These are phyloP conservation scores for Gorsachius goisagi DNA, from an alignment of 2,113 vertebrate species.

Conservation along the genomic window DNA sequence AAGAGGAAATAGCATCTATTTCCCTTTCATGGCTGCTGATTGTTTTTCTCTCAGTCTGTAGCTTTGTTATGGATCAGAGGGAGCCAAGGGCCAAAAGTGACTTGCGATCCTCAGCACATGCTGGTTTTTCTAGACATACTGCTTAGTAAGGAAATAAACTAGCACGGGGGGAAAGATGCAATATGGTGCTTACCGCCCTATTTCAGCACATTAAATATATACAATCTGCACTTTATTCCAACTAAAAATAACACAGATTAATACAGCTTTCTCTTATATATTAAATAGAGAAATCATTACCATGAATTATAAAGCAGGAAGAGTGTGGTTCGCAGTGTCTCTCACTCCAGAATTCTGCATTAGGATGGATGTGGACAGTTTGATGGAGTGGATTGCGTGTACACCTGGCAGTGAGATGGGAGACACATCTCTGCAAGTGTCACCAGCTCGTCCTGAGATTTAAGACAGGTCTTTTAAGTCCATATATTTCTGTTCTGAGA, in stretches of 20 bases:
- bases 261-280: background rate
- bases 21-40: background rate
- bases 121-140: background rate
- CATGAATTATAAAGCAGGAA: background rate
- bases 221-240: background rate
- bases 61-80: slow-evolving; percentile 13
- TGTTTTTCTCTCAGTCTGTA: slow-evolving; percentile 43
- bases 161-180: background rate
- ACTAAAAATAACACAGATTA: slow-evolving; percentile 25
- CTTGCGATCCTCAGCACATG: background rate
- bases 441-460: background rate
- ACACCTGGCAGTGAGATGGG: background rate
- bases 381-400: background rate
- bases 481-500: background rate
- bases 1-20: slow-evolving; percentile 27
- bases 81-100: slow-evolving; percentile 15
- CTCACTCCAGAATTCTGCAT: background rate
- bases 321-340: background rate
- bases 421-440: rapidly evolving
- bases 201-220: background rate
- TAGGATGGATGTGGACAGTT: background rate
- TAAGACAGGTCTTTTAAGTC: background rate
- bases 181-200: background rate
- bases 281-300: background rate
- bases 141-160: slow-evolving; percentile 12